phyloP scores from a whole-genome alignment of 2,888 invertebrate species.

The Conistra vaccinii region DNA sequence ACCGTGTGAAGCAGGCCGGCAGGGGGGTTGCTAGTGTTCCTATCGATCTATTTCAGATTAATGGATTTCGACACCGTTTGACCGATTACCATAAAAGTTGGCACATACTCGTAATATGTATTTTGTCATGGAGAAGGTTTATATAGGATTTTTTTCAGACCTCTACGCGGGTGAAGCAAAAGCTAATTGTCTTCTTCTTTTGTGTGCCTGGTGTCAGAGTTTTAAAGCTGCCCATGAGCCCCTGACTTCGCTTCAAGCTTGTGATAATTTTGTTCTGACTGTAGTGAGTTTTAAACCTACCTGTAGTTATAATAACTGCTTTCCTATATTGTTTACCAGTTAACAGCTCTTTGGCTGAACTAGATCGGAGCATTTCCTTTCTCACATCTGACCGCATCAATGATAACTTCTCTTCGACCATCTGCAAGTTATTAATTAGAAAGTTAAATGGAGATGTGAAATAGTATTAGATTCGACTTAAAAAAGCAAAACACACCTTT shows the following conservation, averaged over 20 bases:
- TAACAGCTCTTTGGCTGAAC: constrained; percentile 85
- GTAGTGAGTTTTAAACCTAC: constrained; percentile 65
- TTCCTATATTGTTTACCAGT: constrained; percentile 86
- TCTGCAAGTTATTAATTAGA: constrained; percentile 67
- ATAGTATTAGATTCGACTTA: background rate
- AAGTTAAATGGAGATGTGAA: background rate
- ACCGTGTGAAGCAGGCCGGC: too few relatives aligned
- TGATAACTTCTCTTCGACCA: constrained; percentile 75
- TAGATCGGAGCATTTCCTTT: constrained; percentile 85
- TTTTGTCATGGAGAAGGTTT: too few relatives aligned
- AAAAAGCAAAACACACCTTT: constrained; percentile 33
- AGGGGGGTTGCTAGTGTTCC: background rate
- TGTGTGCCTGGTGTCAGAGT: too few relatives aligned
- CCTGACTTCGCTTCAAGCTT: too few relatives aligned
- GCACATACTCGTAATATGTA: background rate
- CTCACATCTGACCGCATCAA: constrained; percentile 82
- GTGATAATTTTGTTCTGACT: background rate
- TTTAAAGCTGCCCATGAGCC: too few relatives aligned
- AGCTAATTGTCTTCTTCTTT: too few relatives aligned
- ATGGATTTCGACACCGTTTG: background rate
- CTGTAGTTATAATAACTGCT: constrained; percentile 80
- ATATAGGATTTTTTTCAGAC: background rate
- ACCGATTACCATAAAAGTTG: background rate
- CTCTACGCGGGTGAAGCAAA: too few relatives aligned
- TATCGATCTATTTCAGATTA: background rate